These are phyloP conservation scores for Poecilobothrus nobilitatus DNA, from an alignment of 2,888 invertebrate genomes.

Conservation along the genomic window DNA sequence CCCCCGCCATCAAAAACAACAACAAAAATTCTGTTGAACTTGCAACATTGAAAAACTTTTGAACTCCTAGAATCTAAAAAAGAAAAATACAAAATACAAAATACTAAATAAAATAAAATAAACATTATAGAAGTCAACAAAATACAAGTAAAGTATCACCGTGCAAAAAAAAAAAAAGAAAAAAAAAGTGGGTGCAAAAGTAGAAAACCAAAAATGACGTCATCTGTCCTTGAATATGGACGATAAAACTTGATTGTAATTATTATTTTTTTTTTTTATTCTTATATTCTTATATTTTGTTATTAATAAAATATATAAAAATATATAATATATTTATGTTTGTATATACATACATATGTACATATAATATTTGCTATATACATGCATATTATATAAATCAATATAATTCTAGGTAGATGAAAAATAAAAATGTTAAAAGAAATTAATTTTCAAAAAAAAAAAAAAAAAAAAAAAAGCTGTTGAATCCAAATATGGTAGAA, in stretches of 20 bases:
- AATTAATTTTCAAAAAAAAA: too few species aligned
- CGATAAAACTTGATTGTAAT: slow-evolving; percentile 4
- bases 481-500: too few species aligned
- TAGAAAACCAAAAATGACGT: slow-evolving; percentile 27
- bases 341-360: not conserved
- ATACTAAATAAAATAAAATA: not conserved
- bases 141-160: not conserved
- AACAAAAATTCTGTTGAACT: not conserved
- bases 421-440: too few species aligned
- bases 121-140: not conserved
- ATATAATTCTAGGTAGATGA: too few species aligned
- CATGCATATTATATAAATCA: not conserved
- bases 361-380: not conserved
- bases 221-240: slow-evolving; percentile 34
- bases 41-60: slow-evolving; percentile 1
- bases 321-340: not conserved
- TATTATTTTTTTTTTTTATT: not conserved
- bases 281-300: not conserved
- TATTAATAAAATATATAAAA: not conserved
- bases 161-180: not conserved
- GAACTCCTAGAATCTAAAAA: not conserved
- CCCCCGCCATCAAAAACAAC: not conserved
- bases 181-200: slow-evolving; percentile 2
- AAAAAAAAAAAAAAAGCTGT: too few species aligned
- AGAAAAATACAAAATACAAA: not conserved